Base-by-base conservation (phyloP, 2,888 invertebrate species). In the Spodoptera picta region DNA sequence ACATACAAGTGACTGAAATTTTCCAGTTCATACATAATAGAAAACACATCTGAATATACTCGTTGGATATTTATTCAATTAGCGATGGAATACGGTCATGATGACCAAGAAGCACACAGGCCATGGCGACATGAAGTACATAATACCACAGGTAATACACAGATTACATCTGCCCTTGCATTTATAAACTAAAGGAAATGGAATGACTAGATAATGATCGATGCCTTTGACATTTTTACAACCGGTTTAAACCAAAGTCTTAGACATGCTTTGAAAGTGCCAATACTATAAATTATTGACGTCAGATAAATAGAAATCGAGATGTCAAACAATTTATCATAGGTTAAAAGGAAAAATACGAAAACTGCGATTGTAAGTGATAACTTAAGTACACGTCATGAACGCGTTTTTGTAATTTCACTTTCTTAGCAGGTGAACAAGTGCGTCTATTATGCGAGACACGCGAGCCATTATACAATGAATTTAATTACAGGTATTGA, bases 211-310 rank as follows among this genome's bases (percentile, higher is more conserved):
- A 60, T 69, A 69, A 67, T 74, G 31, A 60, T 66, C 56, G 41
- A 62, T 44, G 56, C 43, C 53, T 65, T 76, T 71, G 68, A 67
- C 72, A 74, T 74, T 78, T 58, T 78, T 58, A 71, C 23, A 65
- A 79, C 79, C 69, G 69, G 79, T 76, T 66, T n/a, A 43, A 44
- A 19, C 6, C 4, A 57, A 54, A 36, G 44, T 53, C 60, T 24
- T 57, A 9, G 45, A 57, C 44, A 66, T 55, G 54, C 51, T 57
- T 66, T 69, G 58, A 60, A 73, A 64, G 73, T 50, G 4, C 46
- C 6, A 48, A 45, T 51, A 54, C 41, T 45, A 51, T 14, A 36
- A 54, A 54, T 5, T 4, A 12, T 36, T 51, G 66, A 70, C 57
- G 60, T 44, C 54, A 52, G 6, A 7, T n/a, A 51, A 60, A 42